Base-by-base conservation (phyloP, 2,113 vertebrate genomes). In the Hucho hucho region DNA sequence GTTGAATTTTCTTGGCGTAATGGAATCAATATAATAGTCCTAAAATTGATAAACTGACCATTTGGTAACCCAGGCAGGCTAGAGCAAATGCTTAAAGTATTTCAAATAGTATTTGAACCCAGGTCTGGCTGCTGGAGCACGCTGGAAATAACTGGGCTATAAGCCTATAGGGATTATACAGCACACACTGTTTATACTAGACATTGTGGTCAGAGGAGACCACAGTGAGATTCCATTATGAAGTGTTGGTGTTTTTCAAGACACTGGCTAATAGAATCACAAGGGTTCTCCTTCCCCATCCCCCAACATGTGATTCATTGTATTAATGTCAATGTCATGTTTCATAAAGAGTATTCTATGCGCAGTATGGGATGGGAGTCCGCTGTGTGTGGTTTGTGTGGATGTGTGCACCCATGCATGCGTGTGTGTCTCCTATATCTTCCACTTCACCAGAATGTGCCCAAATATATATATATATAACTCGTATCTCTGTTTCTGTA, bases 401-500 rank as follows among this genome's bases (percentile, higher is more conserved):
- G 53, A 43, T 66, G 29, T 64, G 49, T 58, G 29, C 18, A 53
- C 22, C 20, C 63, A 46, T 37, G 14, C 25, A 47, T 66, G 16
- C 28, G 13, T 70, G 25, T 64, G 13, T 61, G n/a, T 72, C 64
- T 20, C 7, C 32, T 32, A 16, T 70, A 13, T 53, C 14, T 49
- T 16, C 65, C 16, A 32, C 2, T 26, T 70, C 20, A 13, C 28
- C 25, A 26, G 12, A 26, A 4, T 59, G 46, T 20, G n/a, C 28
- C 25, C 22, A 64, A 3, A 32, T 32, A 32, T 32, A 32, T 32
- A 32, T 32, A 29, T 29, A 29, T 29, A 20, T 11, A 64, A 14
- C 22, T 20, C 3, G 14, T 12, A 53, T 43, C 64, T 29, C 16
- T 81, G 77, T 91, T 88, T 73, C 37, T 12, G 79, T 91, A 99